Base-by-base conservation (phyloP, 1,140 invertebrate genomes). In the Zaprionus ornatus region DNA sequence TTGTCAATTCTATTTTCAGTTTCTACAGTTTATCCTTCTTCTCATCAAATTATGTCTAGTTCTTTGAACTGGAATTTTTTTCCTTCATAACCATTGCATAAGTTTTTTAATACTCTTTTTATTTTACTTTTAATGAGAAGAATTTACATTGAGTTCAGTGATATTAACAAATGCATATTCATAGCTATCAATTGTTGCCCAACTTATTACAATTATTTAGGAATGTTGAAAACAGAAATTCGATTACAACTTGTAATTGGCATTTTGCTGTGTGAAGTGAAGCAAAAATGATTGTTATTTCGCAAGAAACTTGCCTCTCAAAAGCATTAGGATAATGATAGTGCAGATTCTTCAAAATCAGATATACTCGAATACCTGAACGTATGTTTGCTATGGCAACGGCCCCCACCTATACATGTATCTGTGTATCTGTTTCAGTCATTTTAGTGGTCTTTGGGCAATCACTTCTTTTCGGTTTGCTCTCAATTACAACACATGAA, bases 401-500 rank as follows among this genome's bases (percentile, higher is more conserved):
- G 29, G 29, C 29, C 29, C 29, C 9, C 29, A 32, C 29, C 9
- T 17, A 17, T 17, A 17, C 7, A 17, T 19, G 17, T 54, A 13
- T 25, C 5, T 54, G 48, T 17, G 12, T 17, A 61, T 62, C 40
- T 37, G 55, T 55, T 68, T 61, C 27, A 68, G 35, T 55, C 12
- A 52, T 42, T 50, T 60, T 19, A 60, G 60, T 42, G 62, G 13
- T 50, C 29, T 32, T 21, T 19, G 50, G 56, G 32, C 61, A 71
- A 71, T 64, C 61, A 65, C n/a, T 42, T 42, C 35, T 56, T 48
- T 71, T 56, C 27, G 61, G 21, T 45, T 66, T 72, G 54, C 68
- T 52, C 62, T 66, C 71, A 79, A 79, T 83, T 79, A 81, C 76
- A 59, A 69, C 40, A 59, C 69, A 77, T 79, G 83, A 87, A 71